These are phyloP conservation scores for Mamestra configurata DNA, from an alignment of 1,140 invertebrate species.

Conservation along the genomic window DNA sequence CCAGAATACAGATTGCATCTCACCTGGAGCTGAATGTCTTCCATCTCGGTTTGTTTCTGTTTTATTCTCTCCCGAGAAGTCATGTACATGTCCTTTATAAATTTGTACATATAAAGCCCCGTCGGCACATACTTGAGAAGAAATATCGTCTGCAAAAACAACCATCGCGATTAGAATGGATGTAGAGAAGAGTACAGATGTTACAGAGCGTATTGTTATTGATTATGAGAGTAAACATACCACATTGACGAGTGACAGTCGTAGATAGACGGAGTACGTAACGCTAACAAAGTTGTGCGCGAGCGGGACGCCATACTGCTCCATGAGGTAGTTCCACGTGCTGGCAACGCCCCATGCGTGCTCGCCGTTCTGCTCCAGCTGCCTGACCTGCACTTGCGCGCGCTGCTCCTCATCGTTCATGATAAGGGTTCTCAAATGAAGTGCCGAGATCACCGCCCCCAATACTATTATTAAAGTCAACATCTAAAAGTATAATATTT, in stretches of 20 bases:
- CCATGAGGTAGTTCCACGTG: slow-evolving; percentile 62
- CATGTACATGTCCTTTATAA: slow-evolving; percentile 69
- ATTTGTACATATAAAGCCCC: slow-evolving; percentile 72
- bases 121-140: slow-evolving; percentile 78
- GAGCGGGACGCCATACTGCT: slow-evolving; percentile 65
- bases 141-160: slow-evolving; percentile 68
- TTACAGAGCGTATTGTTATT: too few species aligned
- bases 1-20: not conserved
- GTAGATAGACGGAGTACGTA: slow-evolving; percentile 65
- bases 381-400: not conserved
- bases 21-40: slow-evolving; percentile 80
- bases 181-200: not conserved
- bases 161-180: not conserved
- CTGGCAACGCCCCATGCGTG: slow-evolving; percentile 53
- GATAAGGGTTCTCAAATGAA: slow-evolving; percentile 55
- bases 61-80: slow-evolving; percentile 68
- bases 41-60: slow-evolving; percentile 71
- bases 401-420: slow-evolving; percentile 44
- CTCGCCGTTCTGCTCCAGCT: slow-evolving; percentile 56
- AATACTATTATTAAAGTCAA: slow-evolving; percentile 52
- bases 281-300: slow-evolving; percentile 64
- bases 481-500: slow-evolving; percentile 57
- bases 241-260: slow-evolving; percentile 70
- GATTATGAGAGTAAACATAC: slow-evolving; percentile 54
- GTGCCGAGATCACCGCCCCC: slow-evolving; percentile 47